Conservation (phyloP, 2,888 invertebrate species). For the Tinea semifulvella region DNA sequence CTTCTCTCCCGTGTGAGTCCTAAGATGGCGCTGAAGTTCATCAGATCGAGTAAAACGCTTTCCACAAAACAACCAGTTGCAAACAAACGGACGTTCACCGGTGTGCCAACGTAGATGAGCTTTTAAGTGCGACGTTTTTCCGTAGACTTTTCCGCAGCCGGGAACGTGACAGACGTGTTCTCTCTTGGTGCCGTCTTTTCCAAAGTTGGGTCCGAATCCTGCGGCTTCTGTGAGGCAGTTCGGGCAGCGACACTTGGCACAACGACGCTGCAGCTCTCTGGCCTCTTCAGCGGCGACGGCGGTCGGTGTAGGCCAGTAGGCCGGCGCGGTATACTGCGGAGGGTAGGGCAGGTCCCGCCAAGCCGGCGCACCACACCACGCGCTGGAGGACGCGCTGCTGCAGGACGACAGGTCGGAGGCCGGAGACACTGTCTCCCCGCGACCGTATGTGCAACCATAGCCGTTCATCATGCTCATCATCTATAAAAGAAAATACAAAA, state of each 20-base stretch:
- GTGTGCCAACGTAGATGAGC: constrained; percentile 94
- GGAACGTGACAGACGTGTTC: constrained; percentile 88
- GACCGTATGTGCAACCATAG: constrained; percentile 53
- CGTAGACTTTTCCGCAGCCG: constrained; percentile 89
- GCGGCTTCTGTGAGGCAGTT: constrained; percentile 83
- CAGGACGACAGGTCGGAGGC: constrained; percentile 52
- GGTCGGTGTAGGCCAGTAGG: constrained; percentile 32
- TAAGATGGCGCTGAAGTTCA: constrained; percentile 86
- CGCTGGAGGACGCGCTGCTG: constrained; percentile 52
- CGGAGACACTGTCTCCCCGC: constrained; percentile 61
- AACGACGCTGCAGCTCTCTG: constrained; percentile 71
- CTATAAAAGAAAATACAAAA: constrained; percentile 26
- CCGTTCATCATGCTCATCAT: constrained; percentile 57
- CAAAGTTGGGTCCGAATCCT: constrained; percentile 76
- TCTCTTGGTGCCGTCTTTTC: constrained; percentile 78
- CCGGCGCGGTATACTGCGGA: constrained; percentile 48
- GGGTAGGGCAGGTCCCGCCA: constrained; percentile 58
- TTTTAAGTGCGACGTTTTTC: constrained; percentile 93
- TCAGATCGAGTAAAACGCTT: constrained; percentile 93
- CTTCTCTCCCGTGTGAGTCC: constrained; percentile 92
- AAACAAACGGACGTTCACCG: constrained; percentile 90
- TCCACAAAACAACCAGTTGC: constrained; percentile 89
- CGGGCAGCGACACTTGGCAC: constrained; percentile 82
- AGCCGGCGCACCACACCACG: constrained; percentile 40
- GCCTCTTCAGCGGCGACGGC: constrained; percentile 52